phyloP scores from a whole-genome alignment of 2,113 vertebrate genomes.

The Beaufortia kweichowensis region DNA sequence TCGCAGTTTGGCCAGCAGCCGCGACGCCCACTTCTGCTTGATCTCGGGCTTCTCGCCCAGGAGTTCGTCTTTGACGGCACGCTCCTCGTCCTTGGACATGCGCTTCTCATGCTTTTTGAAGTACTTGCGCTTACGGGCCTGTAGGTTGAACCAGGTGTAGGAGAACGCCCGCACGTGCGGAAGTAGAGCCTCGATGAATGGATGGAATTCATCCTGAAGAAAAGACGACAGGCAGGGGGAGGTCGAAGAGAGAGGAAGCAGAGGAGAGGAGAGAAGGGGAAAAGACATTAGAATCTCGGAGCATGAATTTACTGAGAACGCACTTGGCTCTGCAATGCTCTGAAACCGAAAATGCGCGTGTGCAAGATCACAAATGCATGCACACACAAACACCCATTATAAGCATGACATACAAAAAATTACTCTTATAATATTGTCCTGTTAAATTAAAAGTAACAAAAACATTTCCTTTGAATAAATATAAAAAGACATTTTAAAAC shows the following conservation, averaged over 20 bases:
- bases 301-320: slow-evolving; percentile 64
- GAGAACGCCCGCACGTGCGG: slow-evolving; percentile 95
- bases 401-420: background rate
- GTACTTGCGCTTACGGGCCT: slow-evolving; percentile 96
- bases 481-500: background rate
- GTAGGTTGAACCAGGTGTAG: slow-evolving; percentile 99
- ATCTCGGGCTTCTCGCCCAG: slow-evolving; percentile 93
- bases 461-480: background rate
- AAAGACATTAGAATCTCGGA: slow-evolving; percentile 74
- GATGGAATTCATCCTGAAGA: slow-evolving; percentile 97
- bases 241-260: slow-evolving; percentile 58
- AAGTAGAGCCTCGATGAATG: slow-evolving; percentile 96
- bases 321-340: background rate
- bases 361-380: slow-evolving; percentile 10
- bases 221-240: slow-evolving; percentile 26
- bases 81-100: slow-evolving; percentile 95
- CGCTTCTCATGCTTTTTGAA: slow-evolving; percentile 98
- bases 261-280: slow-evolving; percentile 63
- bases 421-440: background rate
- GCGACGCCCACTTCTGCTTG: slow-evolving; percentile 96
- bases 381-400: slow-evolving; percentile 2
- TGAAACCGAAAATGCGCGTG: slow-evolving; percentile 43
- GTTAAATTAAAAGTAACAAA: background rate
- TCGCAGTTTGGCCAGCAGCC: slow-evolving; percentile 91
- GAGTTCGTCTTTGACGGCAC: slow-evolving; percentile 92